Evolutionary conservation across 2,113 vertebrate genomes (phyloP), one percentile per base, ranked within the genome.

Genomic region (Syngnathus typhle): DNA sequence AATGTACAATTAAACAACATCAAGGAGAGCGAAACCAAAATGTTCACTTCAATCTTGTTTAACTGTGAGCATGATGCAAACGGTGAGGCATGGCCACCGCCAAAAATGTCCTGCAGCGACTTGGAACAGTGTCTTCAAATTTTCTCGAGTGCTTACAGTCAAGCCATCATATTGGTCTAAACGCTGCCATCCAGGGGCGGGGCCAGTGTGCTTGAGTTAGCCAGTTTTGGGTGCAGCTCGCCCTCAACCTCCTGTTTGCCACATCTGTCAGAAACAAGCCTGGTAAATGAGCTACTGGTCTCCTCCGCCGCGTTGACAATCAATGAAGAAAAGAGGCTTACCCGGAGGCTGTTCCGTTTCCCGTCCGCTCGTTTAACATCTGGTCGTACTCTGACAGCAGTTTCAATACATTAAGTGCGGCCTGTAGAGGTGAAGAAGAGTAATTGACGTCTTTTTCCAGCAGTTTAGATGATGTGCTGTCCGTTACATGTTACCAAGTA

Each of bases 321-420:
- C 27, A 1, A 23, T 27, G 41, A 38, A 11, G 23, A 43, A 12
- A n/a, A 10, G 47, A 11, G 63, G 13, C 10, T 67, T 89, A 98
- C 96, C 95, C 92, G 89, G 95, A 93, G 86, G 93, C 89, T 90
- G 96, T 94, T 93, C 95, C 95, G 71, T 96, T 98, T 91, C 94
- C 95, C 82, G 94, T 93, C 81, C 95, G 92, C 89, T 98, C 97
- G 80, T 91, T 90, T 75, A 79, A 88, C 83, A 95, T 93, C 91
- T 96, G 96, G 93, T 98, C 95, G 88, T 96, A 85, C 88, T 99
- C 96, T 67, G 96, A 95, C 82, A 99, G 94, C 88, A 98, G 84
- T 91, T 98, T 98, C 78, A 99, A 88, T 87, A 99, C 94, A 90
- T 96, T 99, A 82, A 98, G 83, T 41, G 96, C 96, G 91, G 96